phyloP scores from a whole-genome alignment of 1,140 invertebrate species.

The Cyclargus thomasi region DNA sequence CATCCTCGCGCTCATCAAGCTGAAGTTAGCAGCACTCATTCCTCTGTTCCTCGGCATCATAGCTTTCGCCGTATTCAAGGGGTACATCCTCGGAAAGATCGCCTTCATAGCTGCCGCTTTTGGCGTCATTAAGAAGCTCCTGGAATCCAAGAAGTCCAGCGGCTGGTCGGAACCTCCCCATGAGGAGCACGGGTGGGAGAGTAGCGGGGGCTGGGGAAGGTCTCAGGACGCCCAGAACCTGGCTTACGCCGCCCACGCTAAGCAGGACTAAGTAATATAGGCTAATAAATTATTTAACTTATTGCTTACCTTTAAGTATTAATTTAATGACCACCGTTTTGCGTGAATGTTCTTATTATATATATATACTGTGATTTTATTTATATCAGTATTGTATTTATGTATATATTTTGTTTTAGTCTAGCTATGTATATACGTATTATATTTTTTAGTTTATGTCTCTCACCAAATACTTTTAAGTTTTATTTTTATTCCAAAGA shows the following conservation, averaged over 20 bases:
- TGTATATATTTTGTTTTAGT: slow-evolving; percentile 19
- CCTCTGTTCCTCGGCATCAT: slow-evolving; percentile 85
- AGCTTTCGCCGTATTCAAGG: slow-evolving; percentile 88
- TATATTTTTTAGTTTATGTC: slow-evolving; percentile 26
- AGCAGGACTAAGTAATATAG: slow-evolving; percentile 46
- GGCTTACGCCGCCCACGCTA: slow-evolving; percentile 78
- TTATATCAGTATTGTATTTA: slow-evolving; percentile 16
- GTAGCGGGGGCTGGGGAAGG: slow-evolving; percentile 75
- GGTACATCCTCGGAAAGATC: slow-evolving; percentile 86
- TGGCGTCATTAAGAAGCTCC: slow-evolving; percentile 85
- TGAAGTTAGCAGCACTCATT: slow-evolving; percentile 85
- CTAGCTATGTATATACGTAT: slow-evolving; percentile 27
- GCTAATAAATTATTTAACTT: slow-evolving; percentile 34
- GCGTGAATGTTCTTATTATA: slow-evolving; percentile 26
- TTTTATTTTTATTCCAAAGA: slow-evolving; percentile 61
- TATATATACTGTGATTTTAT: slow-evolving; percentile 13
- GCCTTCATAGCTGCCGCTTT: slow-evolving; percentile 84
- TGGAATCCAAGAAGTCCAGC: slow-evolving; percentile 83
- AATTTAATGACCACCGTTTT: slow-evolving; percentile 35
- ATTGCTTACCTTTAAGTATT: slow-evolving; percentile 30
- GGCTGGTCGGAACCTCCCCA: slow-evolving; percentile 80
- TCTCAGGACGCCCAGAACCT: slow-evolving; percentile 76
- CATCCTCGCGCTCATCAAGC: slow-evolving; percentile 83
- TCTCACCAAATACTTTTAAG: slow-evolving; percentile 53
- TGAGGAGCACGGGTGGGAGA: slow-evolving; percentile 76